A percentile compares a stretch with the other conserved stretches of the same genome.
Conservation (phyloP, 2,797 vertebrate genomes). For the Apodemus agrarius region DNA sequence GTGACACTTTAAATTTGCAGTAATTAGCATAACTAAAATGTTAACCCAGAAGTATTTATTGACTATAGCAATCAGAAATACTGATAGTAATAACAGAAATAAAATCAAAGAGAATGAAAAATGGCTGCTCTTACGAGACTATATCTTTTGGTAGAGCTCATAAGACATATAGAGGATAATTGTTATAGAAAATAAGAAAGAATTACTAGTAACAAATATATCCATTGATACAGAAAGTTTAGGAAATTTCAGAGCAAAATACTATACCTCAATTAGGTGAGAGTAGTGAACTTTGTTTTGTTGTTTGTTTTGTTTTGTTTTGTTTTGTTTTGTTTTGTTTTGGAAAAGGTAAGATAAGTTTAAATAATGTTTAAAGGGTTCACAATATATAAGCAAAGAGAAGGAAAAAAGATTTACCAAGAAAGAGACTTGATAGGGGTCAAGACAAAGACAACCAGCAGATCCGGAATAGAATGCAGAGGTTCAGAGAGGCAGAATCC, state of each 20-base stretch:
- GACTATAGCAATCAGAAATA: neutral
- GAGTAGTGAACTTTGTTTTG: neutral
- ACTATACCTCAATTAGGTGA: neutral
- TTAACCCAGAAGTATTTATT: neutral
- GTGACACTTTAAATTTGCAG: neutral
- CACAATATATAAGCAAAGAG: neutral
- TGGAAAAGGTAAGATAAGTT: neutral
- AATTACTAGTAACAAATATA: neutral
- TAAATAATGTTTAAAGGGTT: neutral
- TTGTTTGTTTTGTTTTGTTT: neutral
- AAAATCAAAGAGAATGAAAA: neutral
- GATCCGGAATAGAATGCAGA: neutral
- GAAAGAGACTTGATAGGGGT: neutral
- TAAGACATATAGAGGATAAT: neutral
- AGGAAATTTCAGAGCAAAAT: neutral
- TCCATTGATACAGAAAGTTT: neutral
- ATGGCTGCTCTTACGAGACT: neutral
- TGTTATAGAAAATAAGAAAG: neutral
- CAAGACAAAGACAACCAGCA: neutral
- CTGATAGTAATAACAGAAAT: neutral
- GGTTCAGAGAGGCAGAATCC: neutral
- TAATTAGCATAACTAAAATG: neutral
- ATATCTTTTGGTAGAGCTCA: neutral
- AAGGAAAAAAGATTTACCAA: neutral
- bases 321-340: neutral